Base-by-base conservation (phyloP, 2,888 invertebrate genomes). In the Andrena trimmerana region DNA sequence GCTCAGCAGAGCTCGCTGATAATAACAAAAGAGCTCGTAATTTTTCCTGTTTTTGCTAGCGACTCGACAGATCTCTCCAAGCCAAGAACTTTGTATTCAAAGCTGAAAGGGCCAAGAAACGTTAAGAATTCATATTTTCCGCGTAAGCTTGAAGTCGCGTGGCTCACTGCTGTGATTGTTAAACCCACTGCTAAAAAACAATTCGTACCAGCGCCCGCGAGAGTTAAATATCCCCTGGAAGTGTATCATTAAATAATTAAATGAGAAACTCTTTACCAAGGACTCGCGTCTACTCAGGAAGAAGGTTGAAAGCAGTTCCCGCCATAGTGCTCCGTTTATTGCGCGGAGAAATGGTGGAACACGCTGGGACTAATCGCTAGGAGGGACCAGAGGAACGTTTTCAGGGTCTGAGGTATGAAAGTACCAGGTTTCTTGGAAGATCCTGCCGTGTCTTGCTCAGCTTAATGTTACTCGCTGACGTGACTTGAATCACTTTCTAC, bases 201-300 rank as follows among this genome's bases (percentile, higher is more conserved):
- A 48, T 63, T 57, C n/a, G 10, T 36, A 24, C 16, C 31, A 13
- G 2, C 8, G 7, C 10, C 5, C 6, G 7, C 16, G 36, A 24
- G 63, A 63, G 63, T 42, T 48, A 54, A 76, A 69, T 1, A 54
- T 63, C 62, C 42, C 62, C 73, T 20, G 29, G 24, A 6, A 5
- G 33, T 13, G 52, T 33, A 27, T 29, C 33, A 33, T 7, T 33
- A 52, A 54, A 52, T 54, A 70, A 76, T 63, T 76, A 52, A 69
- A 1, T 52, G 36, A 36, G 59, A 68, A 48, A n/a, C 33, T 42
- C 42, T 10, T 50, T 24, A 27, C 6, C 20, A 27, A 5, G 29
- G 10, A 67, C 10, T 33, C 63, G 20, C n/a, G 63, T 36, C 20
- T 33, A n/a, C 8, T 42, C 60, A 8, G 36, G 10, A 33, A 2